Conservation (phyloP, 2,888 invertebrate genomes). For the Sarcophaga subvicina region DNA sequence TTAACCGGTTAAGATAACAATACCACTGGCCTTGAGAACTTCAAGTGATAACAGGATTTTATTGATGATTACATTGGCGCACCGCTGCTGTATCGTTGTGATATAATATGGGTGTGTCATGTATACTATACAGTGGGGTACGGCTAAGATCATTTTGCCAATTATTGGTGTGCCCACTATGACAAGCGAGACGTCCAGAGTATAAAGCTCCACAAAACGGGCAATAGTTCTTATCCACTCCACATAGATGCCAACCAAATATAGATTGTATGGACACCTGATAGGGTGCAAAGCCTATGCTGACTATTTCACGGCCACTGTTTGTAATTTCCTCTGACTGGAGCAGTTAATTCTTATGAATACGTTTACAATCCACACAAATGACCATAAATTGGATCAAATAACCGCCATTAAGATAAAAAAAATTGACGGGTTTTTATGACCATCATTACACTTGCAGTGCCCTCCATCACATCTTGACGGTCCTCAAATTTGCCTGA, state of each 20-base stretch:
- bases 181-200: constrained; percentile 71
- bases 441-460: too few relatives aligned
- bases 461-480: too few relatives aligned
- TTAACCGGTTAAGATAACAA: constrained; percentile 84
- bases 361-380: constrained; percentile 71
- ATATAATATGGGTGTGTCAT: constrained; percentile 73
- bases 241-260: constrained; percentile 74
- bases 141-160: constrained; percentile 66
- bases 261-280: constrained; percentile 77
- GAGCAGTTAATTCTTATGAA: constrained; percentile 52
- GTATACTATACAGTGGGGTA: constrained; percentile 73
- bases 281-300: constrained; percentile 76
- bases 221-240: constrained; percentile 78
- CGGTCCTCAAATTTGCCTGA: not conserved
- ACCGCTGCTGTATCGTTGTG: constrained; percentile 87
- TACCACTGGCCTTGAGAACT: constrained; percentile 81
- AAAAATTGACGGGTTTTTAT: not conserved
- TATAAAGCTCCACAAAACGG: constrained; percentile 75
- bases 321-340: not conserved
- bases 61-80: constrained; percentile 83
- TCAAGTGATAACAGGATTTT: constrained; percentile 81
- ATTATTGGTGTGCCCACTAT: constrained; percentile 74
- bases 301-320: constrained; percentile 72
- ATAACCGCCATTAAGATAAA: constrained; percentile 14
- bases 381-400: constrained; percentile 65